Percentiles rank a stretch among this genome's conserved stretches.
Evolutionary conservation across 92 coral and sea anemone species (phyloP).

Genomic region (Epizoanthus stellaris): DNA sequence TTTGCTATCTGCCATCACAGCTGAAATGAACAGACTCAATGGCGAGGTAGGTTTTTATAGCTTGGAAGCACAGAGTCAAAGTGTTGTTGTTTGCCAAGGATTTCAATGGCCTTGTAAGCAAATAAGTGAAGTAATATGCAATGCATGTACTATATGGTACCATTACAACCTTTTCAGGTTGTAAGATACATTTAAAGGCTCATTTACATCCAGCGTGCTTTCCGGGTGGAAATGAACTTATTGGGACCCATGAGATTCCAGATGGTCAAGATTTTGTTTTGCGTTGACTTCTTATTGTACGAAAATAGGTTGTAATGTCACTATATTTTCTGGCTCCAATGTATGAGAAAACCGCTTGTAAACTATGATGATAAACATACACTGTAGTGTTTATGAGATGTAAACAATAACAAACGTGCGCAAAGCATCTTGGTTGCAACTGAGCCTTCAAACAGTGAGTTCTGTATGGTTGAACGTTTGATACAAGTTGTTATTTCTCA

Average conservation of each 20-base stretch:
- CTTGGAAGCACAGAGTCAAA: no score
- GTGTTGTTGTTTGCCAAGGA: not conserved
- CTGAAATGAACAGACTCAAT: conserved; percentile 82
- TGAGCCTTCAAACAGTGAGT: not conserved
- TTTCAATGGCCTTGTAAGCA: not conserved
- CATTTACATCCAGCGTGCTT: not conserved
- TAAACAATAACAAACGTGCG: no score
- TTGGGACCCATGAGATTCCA: no score
- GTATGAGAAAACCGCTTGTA: no score
- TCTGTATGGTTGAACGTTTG: not conserved
- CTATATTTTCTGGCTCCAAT: no score
- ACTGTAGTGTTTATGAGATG: no score
- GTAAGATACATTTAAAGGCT: not conserved
- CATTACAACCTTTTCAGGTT: not conserved
- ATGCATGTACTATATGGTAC: not conserved
- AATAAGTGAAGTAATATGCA: no score
- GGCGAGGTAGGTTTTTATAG: conserved; percentile 68
- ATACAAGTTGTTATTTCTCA: not conserved
- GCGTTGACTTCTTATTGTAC: no score
- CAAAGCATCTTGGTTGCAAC: no score
- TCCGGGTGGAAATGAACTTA: not conserved
- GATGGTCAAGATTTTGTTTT: no score
- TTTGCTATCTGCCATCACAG: conserved; percentile 89
- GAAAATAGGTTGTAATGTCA: no score
- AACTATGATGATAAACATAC: no score